Evolutionary conservation across 2,888 invertebrate genomes (phyloP), one percentile per base, ranked within the genome.

Genomic region (Pollenia angustigena): DNA sequence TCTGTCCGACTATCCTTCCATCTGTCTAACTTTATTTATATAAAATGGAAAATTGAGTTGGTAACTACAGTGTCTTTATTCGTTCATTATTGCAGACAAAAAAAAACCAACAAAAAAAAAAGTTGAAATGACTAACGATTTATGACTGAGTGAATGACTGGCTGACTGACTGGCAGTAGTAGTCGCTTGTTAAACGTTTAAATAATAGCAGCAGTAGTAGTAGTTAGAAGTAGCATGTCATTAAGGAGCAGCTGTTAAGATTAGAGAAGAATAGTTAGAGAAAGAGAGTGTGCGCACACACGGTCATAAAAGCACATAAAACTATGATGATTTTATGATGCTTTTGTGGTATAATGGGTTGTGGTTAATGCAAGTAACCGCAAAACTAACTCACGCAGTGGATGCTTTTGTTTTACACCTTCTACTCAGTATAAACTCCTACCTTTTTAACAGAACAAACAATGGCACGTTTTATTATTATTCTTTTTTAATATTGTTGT

Each of bases 31-130:
- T 68, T 78, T 76, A 75, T 81, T 69, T 56, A 81, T 46, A 75
- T 86, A 72, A 86, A 83, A 68, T 83, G 68, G 68, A 68, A 81
- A 83, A 83, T 80, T 84, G 54, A 81, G 68, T 81, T 87, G 72
- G 74, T 71, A 83, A 87, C 56, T 72, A 64, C 81, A 81, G 60
- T 68, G 74, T 80, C 80, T 81, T 87, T 60, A 83, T 81, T 87
- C 76, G 60, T 60, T 64, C 42, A 56, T 64, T 81, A 68, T 52
- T n/a, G 32, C 42, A 60, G 44, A 12, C 23, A 50, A 23, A 68
- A 66, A 74, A 64, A 40, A 46, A 32, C 64, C 46, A 46, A 32
- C 64, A 46, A 69, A 12, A 66, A 54, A 69, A 14, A 62, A 42
- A 58, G 52, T 8, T 4, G 23, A 69, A 60, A 71, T 75, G 48